A percentile compares a stretch with the other conserved stretches of the same genome.
Evolutionary conservation across 2,797 vertebrate species (phyloP).

Genomic region (Sylvia borin): DNA sequence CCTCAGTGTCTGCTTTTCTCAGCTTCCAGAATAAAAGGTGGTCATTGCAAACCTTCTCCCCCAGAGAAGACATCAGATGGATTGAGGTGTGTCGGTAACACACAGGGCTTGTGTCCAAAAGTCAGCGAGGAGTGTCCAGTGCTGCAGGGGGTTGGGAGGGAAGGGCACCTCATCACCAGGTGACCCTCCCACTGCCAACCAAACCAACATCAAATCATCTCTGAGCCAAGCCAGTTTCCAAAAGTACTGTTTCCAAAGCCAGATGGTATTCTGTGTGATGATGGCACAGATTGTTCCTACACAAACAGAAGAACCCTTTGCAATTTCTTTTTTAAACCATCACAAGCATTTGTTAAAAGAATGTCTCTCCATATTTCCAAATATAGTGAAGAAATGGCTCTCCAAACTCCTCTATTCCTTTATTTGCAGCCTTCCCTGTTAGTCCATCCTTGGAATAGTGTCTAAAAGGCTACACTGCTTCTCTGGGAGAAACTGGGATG

Average conservation of each 20-base stretch:
- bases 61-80: background rate
- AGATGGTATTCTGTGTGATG: fast-evolving
- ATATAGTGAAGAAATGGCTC: background rate
- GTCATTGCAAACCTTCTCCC: background rate
- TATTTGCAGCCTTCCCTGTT: background rate
- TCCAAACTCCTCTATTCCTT: background rate
- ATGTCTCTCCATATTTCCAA: background rate
- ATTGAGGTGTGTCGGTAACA: background rate
- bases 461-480: background rate
- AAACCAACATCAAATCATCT: background rate
- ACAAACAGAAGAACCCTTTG: background rate
- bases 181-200: background rate
- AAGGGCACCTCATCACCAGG: background rate
- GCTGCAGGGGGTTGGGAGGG: fast-evolving
- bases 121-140: fast-evolving
- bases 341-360: background rate
- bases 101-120: background rate
- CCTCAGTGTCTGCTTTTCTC: background rate
- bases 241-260: background rate
- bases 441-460: background rate
- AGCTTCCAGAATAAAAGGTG: background rate
- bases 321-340: background rate
- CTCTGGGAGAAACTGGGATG: conserved; percentile 8
- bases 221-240: background rate
- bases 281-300: background rate